These are phyloP conservation scores for Lasioglossum leucozonium DNA, from an alignment of 2,888 invertebrate genomes.

Conservation along the genomic window DNA sequence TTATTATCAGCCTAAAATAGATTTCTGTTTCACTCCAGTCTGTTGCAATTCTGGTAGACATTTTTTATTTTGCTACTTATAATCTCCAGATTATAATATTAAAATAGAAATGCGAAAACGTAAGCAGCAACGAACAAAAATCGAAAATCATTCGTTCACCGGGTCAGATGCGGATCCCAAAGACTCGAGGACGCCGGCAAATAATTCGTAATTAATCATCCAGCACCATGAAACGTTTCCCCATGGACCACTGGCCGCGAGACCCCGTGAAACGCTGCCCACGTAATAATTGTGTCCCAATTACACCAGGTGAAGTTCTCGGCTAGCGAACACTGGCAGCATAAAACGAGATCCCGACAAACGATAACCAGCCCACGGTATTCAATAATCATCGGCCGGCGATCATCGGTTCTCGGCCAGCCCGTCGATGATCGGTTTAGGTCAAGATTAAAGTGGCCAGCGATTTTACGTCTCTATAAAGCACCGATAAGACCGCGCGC, in stretches of 20 bases:
- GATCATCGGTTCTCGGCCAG: conserved; percentile 45
- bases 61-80: too few species aligned
- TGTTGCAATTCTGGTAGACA: too few species aligned
- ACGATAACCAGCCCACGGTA: conserved; percentile 58
- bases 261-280: conserved; percentile 10
- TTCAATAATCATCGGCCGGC: conserved; percentile 61
- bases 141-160: too few species aligned
- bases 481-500: conserved; percentile 62
- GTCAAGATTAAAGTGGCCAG: conserved; percentile 62
- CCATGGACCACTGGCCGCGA: not conserved
- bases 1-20: too few species aligned
- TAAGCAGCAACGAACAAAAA: too few species aligned
- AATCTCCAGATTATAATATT: too few species aligned
- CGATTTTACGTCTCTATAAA: conserved; percentile 75
- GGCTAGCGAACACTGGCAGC: conserved; percentile 31
- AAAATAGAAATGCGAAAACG: not conserved
- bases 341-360: conserved; percentile 48
- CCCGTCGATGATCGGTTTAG: conserved; percentile 53
- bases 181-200: not conserved
- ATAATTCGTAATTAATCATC: not conserved
- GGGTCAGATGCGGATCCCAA: too few species aligned
- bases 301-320: conserved; percentile 49
- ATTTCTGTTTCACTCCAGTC: too few species aligned
- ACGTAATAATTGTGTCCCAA: conserved; percentile 58
- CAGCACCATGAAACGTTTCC: not conserved